Percentiles rank a stretch among this genome's conserved stretches.
phyloP scores from a whole-genome alignment of 2,797 vertebrate species.

The Scyliorhinus canicula region DNA sequence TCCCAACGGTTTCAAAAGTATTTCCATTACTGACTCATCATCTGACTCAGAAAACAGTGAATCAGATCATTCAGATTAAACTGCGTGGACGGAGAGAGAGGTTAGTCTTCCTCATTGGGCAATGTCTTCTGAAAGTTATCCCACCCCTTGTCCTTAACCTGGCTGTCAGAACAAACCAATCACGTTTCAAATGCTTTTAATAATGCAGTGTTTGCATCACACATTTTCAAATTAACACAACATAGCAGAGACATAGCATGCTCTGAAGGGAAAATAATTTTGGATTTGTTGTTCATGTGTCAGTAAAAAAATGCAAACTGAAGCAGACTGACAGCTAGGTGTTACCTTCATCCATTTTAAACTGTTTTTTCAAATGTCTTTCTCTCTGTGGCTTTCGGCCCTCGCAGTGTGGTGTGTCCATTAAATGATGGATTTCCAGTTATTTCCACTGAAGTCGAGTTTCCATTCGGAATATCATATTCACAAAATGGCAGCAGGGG shows the following conservation, averaged over 20 bases:
- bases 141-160: not conserved
- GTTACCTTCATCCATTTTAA: not conserved
- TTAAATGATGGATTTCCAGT: not conserved
- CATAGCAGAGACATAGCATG: not conserved
- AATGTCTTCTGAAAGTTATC: not conserved
- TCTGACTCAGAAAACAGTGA: not conserved
- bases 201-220: not conserved
- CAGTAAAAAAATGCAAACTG: not conserved
- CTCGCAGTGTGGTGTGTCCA: no score
- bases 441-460: not conserved
- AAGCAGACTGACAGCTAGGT: not conserved
- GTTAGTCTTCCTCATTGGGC: not conserved
- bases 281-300: not conserved
- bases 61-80: not conserved
- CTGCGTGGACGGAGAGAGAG: not conserved
- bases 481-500: not conserved
- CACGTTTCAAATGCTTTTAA: not conserved
- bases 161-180: not conserved
- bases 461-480: not conserved
- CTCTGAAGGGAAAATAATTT: not conserved
- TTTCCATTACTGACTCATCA: not conserved
- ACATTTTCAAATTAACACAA: not conserved
- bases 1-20: not conserved
- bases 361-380: not conserved
- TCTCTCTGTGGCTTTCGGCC: not conserved